Evolutionary conservation across 2,797 vertebrate genomes (phyloP).

Genomic region (Syngnathus acus): DNA sequence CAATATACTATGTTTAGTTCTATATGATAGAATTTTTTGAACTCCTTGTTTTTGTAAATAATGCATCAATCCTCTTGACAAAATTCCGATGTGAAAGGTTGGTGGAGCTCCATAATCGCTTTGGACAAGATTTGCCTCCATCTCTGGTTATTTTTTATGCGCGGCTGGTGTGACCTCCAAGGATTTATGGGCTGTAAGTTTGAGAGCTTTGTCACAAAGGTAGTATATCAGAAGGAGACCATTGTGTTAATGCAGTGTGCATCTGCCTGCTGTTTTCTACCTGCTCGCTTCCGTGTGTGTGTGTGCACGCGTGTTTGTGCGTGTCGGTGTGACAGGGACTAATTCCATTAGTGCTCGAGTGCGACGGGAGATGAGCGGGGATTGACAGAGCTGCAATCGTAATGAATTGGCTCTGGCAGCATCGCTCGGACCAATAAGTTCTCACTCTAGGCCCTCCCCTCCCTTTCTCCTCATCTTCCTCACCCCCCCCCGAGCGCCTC

Average conservation of each 20-base stretch:
- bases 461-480: constrained; percentile 38
- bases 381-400: constrained; percentile 74
- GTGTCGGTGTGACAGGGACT: constrained; percentile 64
- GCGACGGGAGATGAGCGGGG: constrained; percentile 73
- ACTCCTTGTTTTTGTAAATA: neutral
- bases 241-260: constrained; percentile 75
- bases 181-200: constrained; percentile 68
- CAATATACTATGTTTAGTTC: neutral
- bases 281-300: constrained; percentile 22
- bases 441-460: constrained; percentile 23
- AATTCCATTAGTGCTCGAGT: constrained; percentile 79
- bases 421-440: constrained; percentile 65
- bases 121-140: constrained; percentile 6
- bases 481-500: constrained; percentile 43
- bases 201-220: constrained; percentile 68
- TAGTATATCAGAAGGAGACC: constrained; percentile 71
- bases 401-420: constrained; percentile 76
- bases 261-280: constrained; percentile 19
- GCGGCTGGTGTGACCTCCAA: constrained; percentile 46
- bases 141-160: constrained; percentile 18
- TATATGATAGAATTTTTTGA: neutral
- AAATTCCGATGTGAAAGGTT: neutral
- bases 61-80: neutral
- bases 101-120: neutral
- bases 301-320: constrained; percentile 19